These are phyloP conservation scores for Xyrauchen texanus DNA, from an alignment of 2,113 vertebrate genomes.

Conservation along the genomic window DNA sequence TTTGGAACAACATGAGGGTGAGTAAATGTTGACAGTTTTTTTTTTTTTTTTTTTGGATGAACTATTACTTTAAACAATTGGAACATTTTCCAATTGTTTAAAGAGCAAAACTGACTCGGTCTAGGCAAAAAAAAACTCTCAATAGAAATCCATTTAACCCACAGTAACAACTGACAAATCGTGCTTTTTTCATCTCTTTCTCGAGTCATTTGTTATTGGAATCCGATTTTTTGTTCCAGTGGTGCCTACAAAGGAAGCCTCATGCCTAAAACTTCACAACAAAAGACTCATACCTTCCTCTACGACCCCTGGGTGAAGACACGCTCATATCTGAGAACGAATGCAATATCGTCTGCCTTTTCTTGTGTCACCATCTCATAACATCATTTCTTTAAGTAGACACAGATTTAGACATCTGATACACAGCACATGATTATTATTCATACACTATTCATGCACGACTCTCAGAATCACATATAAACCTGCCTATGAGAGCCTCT, in stretches of 20 bases:
- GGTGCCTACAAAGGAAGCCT: not conserved
- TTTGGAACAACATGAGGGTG: too few relatives aligned
- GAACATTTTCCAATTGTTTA: not conserved
- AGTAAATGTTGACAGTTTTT: too few relatives aligned
- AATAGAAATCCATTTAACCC: not conserved
- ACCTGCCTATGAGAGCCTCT: not conserved
- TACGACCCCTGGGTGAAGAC: constrained; percentile 42
- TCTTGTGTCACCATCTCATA: constrained; percentile 51
- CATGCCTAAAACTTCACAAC: constrained; percentile 4
- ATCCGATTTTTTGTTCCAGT: not conserved
- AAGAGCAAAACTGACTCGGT: not conserved
- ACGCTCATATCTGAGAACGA: constrained; percentile 70
- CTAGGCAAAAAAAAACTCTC: not conserved
- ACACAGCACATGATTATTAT: not conserved
- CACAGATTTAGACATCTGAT: constrained; percentile 10
- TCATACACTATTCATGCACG: constrained; percentile 18
- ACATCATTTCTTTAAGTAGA: constrained; percentile 15
- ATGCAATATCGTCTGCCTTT: constrained; percentile 65
- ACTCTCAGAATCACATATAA: not conserved
- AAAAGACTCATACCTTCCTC: constrained; percentile 57
- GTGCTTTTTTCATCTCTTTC: not conserved
- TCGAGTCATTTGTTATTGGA: not conserved
- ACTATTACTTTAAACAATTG: too few relatives aligned
- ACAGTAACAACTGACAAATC: not conserved
- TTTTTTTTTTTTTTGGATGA: too few relatives aligned